phyloP scores from a whole-genome alignment of 23 tunicate genomes.

The Oikopleura albicans region DNA sequence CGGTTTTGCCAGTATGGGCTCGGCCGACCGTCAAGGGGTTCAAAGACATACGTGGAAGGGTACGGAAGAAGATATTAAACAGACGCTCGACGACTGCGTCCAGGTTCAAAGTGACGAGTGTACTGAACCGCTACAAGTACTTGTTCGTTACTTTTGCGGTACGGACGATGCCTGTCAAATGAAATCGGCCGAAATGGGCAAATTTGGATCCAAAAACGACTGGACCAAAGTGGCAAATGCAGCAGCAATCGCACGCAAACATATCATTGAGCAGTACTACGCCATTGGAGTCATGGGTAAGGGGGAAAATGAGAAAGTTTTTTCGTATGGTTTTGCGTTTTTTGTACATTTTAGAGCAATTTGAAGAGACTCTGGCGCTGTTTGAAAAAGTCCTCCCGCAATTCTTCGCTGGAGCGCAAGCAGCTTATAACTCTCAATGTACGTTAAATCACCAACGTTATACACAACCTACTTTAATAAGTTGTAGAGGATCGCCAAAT shows the following conservation, averaged over 20 bases:
- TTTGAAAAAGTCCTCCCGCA: not conserved
- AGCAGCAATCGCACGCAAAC: not conserved
- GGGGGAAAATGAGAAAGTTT: too few species aligned
- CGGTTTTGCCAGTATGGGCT: not conserved
- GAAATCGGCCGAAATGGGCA: not conserved
- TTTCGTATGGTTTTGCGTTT: too few species aligned
- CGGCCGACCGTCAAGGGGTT: not conserved
- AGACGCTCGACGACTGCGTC: not conserved
- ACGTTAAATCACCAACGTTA: too few species aligned
- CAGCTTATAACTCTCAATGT: not conserved
- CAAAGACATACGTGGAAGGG: constrained; percentile 14
- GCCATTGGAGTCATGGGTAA: constrained; percentile 15
- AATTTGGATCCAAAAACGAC: not conserved
- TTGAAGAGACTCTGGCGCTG: constrained; percentile 7
- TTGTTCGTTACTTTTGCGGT: not conserved
- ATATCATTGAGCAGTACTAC: not conserved
- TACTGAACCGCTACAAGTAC: constrained; percentile 6
- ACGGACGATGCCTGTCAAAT: not conserved
- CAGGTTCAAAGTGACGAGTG: not conserved
- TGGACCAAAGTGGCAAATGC: not conserved
- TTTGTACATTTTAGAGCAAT: not conserved
- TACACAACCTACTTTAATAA: too few species aligned
- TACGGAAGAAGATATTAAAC: not conserved
- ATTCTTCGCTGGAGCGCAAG: not conserved
- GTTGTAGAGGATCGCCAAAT: too few species aligned